phyloP scores from a whole-genome alignment of 2,797 vertebrate species.

The Ispidina picta region DNA sequence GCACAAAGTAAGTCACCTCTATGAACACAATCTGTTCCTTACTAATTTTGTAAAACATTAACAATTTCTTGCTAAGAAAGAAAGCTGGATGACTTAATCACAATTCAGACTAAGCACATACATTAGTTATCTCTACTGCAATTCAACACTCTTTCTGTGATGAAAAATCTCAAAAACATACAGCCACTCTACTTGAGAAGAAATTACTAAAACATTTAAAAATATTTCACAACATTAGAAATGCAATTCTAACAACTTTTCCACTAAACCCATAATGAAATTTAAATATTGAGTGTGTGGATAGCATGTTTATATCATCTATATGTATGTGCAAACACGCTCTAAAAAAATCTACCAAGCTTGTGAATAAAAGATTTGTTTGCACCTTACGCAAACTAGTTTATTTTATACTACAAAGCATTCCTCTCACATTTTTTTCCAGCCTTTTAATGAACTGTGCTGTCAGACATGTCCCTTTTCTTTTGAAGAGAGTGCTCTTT shows the following conservation, averaged over 20 bases:
- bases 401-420: slow-evolving; percentile 5
- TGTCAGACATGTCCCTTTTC: neutral
- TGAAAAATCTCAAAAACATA: neutral
- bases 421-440: neutral
- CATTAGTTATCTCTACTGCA: neutral
- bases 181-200: neutral
- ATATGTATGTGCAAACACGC: neutral
- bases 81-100: slow-evolving; percentile 12
- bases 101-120: neutral
- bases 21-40: neutral
- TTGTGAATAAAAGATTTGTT: slow-evolving; percentile 12
- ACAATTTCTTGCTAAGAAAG: neutral
- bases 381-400: neutral
- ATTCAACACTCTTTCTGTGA: neutral
- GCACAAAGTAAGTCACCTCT: neutral
- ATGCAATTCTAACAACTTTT: neutral
- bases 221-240: neutral
- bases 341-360: neutral
- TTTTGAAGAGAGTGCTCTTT: neutral
- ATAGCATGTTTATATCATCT: neutral
- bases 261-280: neutral
- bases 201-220: neutral
- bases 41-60: neutral
- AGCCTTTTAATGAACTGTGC: neutral
- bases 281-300: neutral